Evolutionary conservation across 1,140 invertebrate genomes (phyloP), one percentile per base, ranked within the genome.

Genomic region (Solenopsis invicta): DNA sequence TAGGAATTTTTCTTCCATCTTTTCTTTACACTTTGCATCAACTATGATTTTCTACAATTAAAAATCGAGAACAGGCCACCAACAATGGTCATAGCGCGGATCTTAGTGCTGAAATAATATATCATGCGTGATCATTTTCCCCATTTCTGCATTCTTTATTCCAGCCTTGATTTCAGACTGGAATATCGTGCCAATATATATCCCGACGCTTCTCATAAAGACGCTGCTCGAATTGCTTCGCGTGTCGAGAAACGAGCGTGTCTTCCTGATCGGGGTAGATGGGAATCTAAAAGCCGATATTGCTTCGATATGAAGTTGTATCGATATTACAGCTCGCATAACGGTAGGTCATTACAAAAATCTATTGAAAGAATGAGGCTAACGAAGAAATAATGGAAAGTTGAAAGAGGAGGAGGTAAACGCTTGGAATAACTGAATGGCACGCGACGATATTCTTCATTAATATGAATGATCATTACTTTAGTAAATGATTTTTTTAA

Each of bases 241-340:
- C 80, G 80, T 74, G 67, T 82, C 67, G 67, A 74, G 67, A 59
- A 82, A 82, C 54, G 54, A 48, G 80, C 80, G 66, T 82, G 80
- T 72, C 69, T 82, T 48, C 29, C 8, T 21, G 18, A n/a, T 69
- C 48, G 52, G 45, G 34, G 37, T 45, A 45, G 34, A 81, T 37
- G 78, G 37, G 21, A 72, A 66, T 78, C 61, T 61, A 62, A 29
- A 75, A 84, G 54, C 48, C 69, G 69, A 84, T 84, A 84, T 84
- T 84, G 80, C 54, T 24, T 45, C 69, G 56, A 84, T 84, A 84
- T 84, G 71, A 84, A 84, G 80, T 84, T 84, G 80, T 37, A 84
- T 84, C 69, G 80, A 84, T 84, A 84, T 50, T 84, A 34, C 54
- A 61, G 54, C 69, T 56, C 69, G 54, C 69, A 84, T 84, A 59